These are phyloP conservation scores for Chauna torquata DNA, from an alignment of 2,113 vertebrate genomes.

Conservation along the genomic window DNA sequence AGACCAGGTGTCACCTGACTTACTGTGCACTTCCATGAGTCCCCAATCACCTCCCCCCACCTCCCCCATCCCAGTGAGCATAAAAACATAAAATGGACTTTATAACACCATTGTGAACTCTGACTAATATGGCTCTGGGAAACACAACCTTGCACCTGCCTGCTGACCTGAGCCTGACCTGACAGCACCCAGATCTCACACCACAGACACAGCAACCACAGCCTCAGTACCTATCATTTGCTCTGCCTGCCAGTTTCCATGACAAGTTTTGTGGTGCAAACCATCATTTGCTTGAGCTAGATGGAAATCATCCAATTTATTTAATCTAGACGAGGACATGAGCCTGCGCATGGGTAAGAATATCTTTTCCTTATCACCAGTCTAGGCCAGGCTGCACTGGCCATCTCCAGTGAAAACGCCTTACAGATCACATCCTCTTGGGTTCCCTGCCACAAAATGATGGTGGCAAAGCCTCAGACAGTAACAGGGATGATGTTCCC, in stretches of 20 bases:
- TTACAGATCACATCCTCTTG: neutral
- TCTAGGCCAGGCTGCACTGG: neutral
- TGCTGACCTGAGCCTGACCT: neutral
- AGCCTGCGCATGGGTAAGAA: neutral
- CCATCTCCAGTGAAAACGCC: neutral
- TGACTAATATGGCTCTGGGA: accelerated
- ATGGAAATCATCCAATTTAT: neutral
- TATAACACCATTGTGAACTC: neutral
- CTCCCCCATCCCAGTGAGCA: neutral
- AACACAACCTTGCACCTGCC: neutral
- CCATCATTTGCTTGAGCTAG: neutral
- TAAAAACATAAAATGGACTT: neutral
- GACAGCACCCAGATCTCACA: neutral
- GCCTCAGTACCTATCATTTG: neutral
- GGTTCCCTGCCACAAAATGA: neutral
- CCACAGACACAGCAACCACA: neutral
- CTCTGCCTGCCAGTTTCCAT: neutral
- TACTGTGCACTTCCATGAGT: neutral
- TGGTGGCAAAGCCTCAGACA: neutral
- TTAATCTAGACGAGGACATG: neutral
- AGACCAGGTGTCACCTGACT: neutral
- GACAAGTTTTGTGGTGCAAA: neutral
- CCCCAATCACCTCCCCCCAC: too few species aligned
- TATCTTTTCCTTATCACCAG: neutral
- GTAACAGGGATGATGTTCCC: neutral